These are phyloP conservation scores for Belonocnema kinseyi DNA, from an alignment of 1,140 invertebrate genomes.

Conservation along the genomic window DNA sequence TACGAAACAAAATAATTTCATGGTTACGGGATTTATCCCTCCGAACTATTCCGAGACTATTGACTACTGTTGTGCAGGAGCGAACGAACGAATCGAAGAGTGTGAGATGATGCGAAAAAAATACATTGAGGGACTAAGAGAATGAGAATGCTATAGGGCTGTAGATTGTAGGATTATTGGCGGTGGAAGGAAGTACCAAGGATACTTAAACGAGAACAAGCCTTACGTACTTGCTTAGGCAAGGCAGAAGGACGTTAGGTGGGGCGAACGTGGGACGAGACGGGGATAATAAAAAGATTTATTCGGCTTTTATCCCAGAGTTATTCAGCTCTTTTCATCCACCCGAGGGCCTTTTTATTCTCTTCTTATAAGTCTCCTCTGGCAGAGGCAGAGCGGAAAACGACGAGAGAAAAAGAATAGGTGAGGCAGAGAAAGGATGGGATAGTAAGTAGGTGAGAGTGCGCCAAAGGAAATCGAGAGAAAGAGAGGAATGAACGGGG, in stretches of 20 bases:
- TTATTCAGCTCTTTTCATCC: constrained; percentile 75
- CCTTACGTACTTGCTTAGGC: constrained; percentile 35
- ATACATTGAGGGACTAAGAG: background rate
- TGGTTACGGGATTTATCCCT: too few relatives aligned
- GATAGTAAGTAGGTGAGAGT: constrained; percentile 38
- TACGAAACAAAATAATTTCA: too few relatives aligned
- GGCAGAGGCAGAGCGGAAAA: constrained; percentile 54
- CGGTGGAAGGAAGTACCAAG: constrained; percentile 10
- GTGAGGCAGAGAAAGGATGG: constrained; percentile 38
- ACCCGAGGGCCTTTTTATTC: constrained; percentile 62
- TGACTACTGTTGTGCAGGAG: background rate
- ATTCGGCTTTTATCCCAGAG: constrained; percentile 74
- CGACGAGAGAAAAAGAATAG: constrained; percentile 58
- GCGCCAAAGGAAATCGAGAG: constrained; percentile 47
- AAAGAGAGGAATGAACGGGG: constrained; percentile 51
- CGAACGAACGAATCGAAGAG: background rate
- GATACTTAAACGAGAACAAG: constrained; percentile 33
- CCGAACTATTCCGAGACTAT: background rate
- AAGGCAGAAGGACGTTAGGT: constrained; percentile 33
- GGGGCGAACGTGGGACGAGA: constrained; percentile 61
- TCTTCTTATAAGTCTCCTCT: constrained; percentile 66
- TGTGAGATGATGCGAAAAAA: constrained; percentile 27
- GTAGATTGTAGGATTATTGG: constrained; percentile 25
- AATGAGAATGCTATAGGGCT: constrained; percentile 36
- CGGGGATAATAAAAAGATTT: constrained; percentile 75